Base-by-base conservation (phyloP, 2,797 vertebrate genomes). In the Sebastes oblongus region DNA sequence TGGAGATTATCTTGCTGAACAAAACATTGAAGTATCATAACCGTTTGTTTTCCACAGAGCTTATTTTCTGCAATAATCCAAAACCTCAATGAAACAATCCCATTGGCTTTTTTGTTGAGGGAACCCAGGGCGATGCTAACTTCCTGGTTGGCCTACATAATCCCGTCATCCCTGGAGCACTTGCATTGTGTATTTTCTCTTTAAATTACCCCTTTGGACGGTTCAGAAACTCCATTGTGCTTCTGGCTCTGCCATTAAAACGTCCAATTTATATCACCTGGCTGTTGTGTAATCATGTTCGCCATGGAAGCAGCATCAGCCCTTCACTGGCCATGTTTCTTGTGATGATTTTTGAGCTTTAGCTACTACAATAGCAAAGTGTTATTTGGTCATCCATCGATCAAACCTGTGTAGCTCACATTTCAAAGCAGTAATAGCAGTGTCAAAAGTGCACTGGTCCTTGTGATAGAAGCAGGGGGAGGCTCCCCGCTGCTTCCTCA, bases 391-490 rank as follows among this genome's bases (percentile, higher is more conserved):
- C 9, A n/a, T 22, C 68, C 72, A 71, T 77, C 76, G 12, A 80
- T 80, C 82, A 82, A 30, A 67, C 50, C 55, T 52, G 27, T 34
- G 34, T 24, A 1, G 42, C 61, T 55, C 36, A 55, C 27, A 66
- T 72, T 58, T 61, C 76, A 71, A 16, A n/a, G 69, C 64, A 69
- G 71, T 74, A 80, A 80, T 32, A 66, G 77, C 54, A 36, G 29
- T 74, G 65, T 83, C 58, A 54, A 29, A 54, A 39, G 73, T 1
- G 8, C 59, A 52, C 39, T 24, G 52, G 74, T 50, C 27, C 56
- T 12, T 59, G 34, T 66, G 30, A 55, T 54, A 54, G 16, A 10
- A 10, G 59, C 46, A 25, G 76, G 6, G 46, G 36, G 39, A 5
- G n/a, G 12, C 20, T 5, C 18, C 18, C 18, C 13, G 20, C n/a